Evolutionary conservation across 2,888 invertebrate species (phyloP), one percentile per base, ranked within the genome.

Genomic region (Orchesellides sinensis): DNA sequence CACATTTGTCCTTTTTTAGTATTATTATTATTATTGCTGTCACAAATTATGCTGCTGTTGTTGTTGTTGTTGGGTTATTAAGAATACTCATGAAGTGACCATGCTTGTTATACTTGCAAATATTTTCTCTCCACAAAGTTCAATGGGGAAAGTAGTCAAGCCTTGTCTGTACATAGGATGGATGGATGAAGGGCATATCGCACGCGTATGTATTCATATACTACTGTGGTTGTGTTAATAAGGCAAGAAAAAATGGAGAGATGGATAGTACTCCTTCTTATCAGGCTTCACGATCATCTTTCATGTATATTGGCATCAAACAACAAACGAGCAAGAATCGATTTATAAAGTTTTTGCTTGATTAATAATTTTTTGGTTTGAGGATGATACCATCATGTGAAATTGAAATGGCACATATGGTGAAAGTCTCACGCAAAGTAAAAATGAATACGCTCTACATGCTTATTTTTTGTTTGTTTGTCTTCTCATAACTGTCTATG

Each of bases 341-440:
- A 4, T 54, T 54, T 23, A 54, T 14, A 14, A 6, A 52, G 4
- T 25, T 23, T 54, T 19, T 23, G 6, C 25, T 54, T 25, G 5
- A 19, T 54, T 54, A 19, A 49, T 17, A 40, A 6, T 25, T 54
- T 54, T 52, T 52, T 21, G 23, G 52, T 21, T 12, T 14, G 19
- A 54, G n/a, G n/a, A n/a, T n/a, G 23, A 54, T 14, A 25, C 14
- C 23, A 54, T 23, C 23, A 19, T 23, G 25, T 23, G 49, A 23
- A 45, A 8, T 2, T 47, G 47, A 27, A 23, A n/a, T 66, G 68
- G 23, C 8, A 70, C 70, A 70, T 56, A 40, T 70, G 70, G 56
- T 56, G 70, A 70, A 70, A 70, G 70, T 70, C 59, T 21, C 70
- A 70, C 56, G 70, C 69, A n/a, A n/a, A n/a, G n/a, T n/a, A n/a